Base-by-base conservation (phyloP, 2,888 invertebrate genomes). In the Nycteola revayana region DNA sequence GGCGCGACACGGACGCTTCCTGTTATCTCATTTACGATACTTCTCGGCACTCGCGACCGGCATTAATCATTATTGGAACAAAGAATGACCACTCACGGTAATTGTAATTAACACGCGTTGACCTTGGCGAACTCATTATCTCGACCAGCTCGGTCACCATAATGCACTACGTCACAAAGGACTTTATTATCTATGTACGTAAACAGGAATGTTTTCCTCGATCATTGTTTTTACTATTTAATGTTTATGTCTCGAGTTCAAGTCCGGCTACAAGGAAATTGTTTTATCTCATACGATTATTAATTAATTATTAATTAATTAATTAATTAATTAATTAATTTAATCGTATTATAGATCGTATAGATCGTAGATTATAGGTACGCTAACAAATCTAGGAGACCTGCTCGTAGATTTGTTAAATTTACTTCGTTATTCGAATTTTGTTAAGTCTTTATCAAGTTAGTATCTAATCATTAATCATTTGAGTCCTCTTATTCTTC, bases 61-160 rank as follows among this genome's bases (percentile, higher is more conserved):
- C 80, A 80, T 85, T 87, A 79, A 83, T 87, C 84, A 84, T 76
- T 85, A 85, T 80, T 83, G 82, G 77, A 88, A 87, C 87, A 88
- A 88, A 88, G 87, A 87, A 81, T 86, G 86, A 84, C 85, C 87
- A 87, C 86, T 86, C 83, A 78, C 82, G 80, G 84, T 82, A 85
- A 84, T 86, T 78, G 79, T 82, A 86, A 87, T 88, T 85, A 87
- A 78, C 83, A 81, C 85, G 82, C 77, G 75, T 73, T 68, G 70
- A 56, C 73, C 71, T 69, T 67, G 69, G 47, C 43, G 55, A 36
- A 46, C 54, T 59, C 60, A 66, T 69, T 69, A 70, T 73, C 73
- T 70, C 75, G 71, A 72, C 70, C 74, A 71, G 76, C 72, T 61
- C 65, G 65, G 59, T 60, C 66, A 65, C 59, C 60, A 77, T 70